phyloP scores from a whole-genome alignment of 2,888 invertebrate genomes.

The Drosophila leonis region DNA sequence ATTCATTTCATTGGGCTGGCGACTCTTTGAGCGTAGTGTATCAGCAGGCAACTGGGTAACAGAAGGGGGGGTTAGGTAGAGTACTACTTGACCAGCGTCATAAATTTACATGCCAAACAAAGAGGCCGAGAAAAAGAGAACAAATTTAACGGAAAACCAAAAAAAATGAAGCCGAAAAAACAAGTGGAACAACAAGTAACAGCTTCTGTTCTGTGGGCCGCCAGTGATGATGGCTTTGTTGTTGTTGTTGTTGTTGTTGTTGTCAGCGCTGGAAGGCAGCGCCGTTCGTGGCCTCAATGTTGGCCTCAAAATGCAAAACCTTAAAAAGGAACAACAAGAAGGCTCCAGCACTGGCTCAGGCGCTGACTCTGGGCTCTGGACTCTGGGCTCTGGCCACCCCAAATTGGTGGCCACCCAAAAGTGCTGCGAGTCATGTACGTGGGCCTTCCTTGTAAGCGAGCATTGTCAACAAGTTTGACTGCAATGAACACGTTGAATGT shows the following conservation, averaged over 20 bases:
- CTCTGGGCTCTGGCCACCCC: slow-evolving; percentile 5
- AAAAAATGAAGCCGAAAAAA: slow-evolving; percentile 10
- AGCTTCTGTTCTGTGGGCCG: slow-evolving; percentile 52
- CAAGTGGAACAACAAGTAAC: slow-evolving; percentile 38
- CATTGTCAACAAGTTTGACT: slow-evolving; percentile 81
- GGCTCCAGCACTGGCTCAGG: slow-evolving; percentile 19
- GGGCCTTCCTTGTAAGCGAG: slow-evolving; percentile 49
- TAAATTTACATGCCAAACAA: slow-evolving; percentile 73
- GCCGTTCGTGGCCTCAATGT: slow-evolving; percentile 81
- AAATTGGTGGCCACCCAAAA: slow-evolving; percentile 7
- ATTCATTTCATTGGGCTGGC: neutral
- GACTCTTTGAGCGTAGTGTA: slow-evolving; percentile 34
- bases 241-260: slow-evolving; percentile 33
- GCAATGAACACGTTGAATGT: slow-evolving; percentile 64
- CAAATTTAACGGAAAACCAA: slow-evolving; percentile 5
- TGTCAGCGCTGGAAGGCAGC: slow-evolving; percentile 47
- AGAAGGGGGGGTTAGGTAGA: slow-evolving; percentile 24
- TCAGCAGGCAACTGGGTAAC: neutral
- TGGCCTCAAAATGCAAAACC: slow-evolving; percentile 83
- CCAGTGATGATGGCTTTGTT: slow-evolving; percentile 39
- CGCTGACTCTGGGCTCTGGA: neutral
- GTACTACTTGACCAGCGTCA: slow-evolving; percentile 73
- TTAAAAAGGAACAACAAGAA: slow-evolving; percentile 78
- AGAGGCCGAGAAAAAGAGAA: slow-evolving; percentile 51
- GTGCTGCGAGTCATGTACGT: slow-evolving; percentile 5